phyloP scores from a whole-genome alignment of 2,797 vertebrate species.

The Sebastes vulpes region DNA sequence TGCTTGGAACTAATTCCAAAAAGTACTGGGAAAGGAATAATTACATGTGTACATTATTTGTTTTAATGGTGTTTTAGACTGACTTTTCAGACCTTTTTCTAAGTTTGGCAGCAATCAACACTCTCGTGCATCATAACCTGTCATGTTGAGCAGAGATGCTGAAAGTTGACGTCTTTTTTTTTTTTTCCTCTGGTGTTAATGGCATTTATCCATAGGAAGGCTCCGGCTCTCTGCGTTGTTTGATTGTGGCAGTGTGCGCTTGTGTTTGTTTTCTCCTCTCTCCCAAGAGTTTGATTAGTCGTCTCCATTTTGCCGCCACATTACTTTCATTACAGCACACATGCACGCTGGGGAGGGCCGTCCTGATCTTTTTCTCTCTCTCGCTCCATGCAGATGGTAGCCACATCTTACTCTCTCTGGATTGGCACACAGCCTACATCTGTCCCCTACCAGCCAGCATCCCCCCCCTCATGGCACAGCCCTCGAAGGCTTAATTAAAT shows the following conservation, averaged over 20 bases:
- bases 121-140: neutral
- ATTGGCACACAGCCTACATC: slow-evolving; percentile 53
- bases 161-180: slow-evolving; percentile 1
- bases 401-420: slow-evolving; percentile 49
- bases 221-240: slow-evolving; percentile 13
- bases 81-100: neutral
- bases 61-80: neutral
- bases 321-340: slow-evolving; percentile 65
- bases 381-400: slow-evolving; percentile 56
- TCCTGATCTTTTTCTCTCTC: slow-evolving; percentile 39
- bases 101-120: slow-evolving; percentile 15
- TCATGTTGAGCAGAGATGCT: slow-evolving; percentile 21
- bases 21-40: neutral
- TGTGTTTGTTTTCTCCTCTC: slow-evolving; percentile 48
- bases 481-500: slow-evolving; percentile 78
- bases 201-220: slow-evolving; percentile 29
- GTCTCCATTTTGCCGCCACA: slow-evolving; percentile 53
- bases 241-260: slow-evolving; percentile 2
- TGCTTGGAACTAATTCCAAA: neutral
- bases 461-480: slow-evolving; percentile 33
- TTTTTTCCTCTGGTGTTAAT: neutral
- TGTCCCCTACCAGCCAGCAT: slow-evolving; percentile 60
- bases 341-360: slow-evolving; percentile 32
- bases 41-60: neutral
- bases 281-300: slow-evolving; percentile 72